A percentile compares a stretch with the other conserved stretches of the same genome.
phyloP scores from a whole-genome alignment of 2,888 invertebrate species.

The Isotomurus palustris region DNA sequence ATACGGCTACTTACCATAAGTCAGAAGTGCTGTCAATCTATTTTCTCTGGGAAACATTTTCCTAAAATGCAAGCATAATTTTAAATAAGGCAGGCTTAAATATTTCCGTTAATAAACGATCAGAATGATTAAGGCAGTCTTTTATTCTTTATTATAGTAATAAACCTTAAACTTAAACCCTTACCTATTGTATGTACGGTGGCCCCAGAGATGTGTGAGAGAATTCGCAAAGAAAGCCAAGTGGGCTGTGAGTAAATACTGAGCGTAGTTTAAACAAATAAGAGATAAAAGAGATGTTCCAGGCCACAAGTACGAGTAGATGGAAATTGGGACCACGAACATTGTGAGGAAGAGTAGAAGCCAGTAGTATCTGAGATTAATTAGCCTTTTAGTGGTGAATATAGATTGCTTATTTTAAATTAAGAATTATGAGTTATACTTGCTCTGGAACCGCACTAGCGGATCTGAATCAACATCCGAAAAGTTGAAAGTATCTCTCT shows the following conservation, averaged over 20 bases:
- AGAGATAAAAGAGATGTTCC: neutral
- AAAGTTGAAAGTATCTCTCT: conserved; percentile 78
- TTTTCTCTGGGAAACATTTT: neutral
- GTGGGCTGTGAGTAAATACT: neutral
- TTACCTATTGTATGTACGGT: neutral
- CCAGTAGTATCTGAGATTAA: neutral
- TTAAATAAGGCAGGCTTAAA: neutral
- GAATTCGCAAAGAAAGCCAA: neutral
- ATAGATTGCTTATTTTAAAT: neutral
- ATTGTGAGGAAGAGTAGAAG: neutral
- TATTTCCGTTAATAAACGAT: neutral
- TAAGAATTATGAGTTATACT: neutral
- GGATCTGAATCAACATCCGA: conserved; percentile 76
- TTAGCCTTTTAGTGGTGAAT: neutral
- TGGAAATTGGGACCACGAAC: neutral
- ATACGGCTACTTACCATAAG: neutral
- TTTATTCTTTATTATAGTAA: too few relatives aligned
- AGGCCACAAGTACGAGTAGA: neutral
- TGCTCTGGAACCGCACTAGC: conserved; percentile 77
- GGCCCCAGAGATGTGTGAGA: neutral
- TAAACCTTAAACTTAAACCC: neutral
- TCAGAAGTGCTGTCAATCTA: neutral
- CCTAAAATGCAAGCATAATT: too few relatives aligned
- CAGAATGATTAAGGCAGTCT: neutral
- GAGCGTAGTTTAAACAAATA: neutral